Base-by-base conservation (phyloP, 1,140 invertebrate species). In the Neodiprion fabricii region DNA sequence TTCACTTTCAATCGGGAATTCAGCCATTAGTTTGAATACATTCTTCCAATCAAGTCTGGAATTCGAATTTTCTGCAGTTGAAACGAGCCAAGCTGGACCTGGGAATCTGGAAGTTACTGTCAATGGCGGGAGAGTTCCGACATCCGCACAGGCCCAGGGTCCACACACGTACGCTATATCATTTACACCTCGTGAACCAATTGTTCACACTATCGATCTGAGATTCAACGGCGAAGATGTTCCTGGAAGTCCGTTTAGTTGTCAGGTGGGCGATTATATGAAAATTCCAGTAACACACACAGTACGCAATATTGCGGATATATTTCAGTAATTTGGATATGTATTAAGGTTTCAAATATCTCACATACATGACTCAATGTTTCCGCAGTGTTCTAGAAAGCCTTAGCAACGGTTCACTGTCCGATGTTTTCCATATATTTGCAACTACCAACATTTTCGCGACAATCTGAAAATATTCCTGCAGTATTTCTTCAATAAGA, bases 31-130 rank as follows among this genome's bases (percentile, higher is more conserved):
- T 47, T 61, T 73, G 28, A 40, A 40, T 40, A 66, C 50, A n/a
- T 71, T 70, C n/a, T 11, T 69, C 28, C 2, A 40, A 40, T 40
- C 28, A 40, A 40, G 28, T 40, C 28, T 40, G 2, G 17, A 11
- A 65, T 53, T 72, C 48, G 73, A 70, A 48, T 74, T 69, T 79
- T 67, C 48, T 40, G 68, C 83, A 98, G 98, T 99, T 78, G 97
- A 99, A 90, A 99, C 98, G 10, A 96, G 96, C 84, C 95, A 97
- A 88, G 97, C 97, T 47, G 98, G 98, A 47, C 96, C 93, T 48
- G 98, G 98, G 10, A 99, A 99, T 87, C 87, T 99, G 67, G 98
- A 99, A 87, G 97, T 99, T 48, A 97, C 97, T 0, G 97, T 99
- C 2, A 98, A 98, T 81, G 96, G 97, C 66, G 98, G 98, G 0